Evolutionary conservation across 2,888 invertebrate genomes (phyloP).

Genomic region (Opisthograptis luteolata): DNA sequence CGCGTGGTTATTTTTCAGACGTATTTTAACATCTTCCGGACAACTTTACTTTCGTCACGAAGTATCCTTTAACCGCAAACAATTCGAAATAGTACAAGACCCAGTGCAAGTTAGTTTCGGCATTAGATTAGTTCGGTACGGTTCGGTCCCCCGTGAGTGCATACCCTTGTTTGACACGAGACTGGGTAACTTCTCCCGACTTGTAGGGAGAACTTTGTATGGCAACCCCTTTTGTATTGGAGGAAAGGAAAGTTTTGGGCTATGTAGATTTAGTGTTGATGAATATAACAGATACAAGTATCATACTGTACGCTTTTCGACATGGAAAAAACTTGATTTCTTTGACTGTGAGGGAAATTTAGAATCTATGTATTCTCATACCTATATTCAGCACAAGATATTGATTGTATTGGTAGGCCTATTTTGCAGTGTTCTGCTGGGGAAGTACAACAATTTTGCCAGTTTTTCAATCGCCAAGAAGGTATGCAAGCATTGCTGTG

Average conservation of each 20-base stretch:
- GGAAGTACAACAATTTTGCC: too few species aligned
- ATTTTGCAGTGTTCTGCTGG: too few species aligned
- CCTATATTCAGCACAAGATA: too few species aligned
- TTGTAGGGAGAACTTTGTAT: conserved; percentile 55
- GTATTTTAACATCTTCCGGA: conserved; percentile 9
- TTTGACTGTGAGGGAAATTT: too few species aligned
- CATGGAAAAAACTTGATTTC: too few species aligned
- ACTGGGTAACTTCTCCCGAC: conserved; percentile 71
- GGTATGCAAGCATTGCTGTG: too few species aligned
- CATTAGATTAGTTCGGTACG: conserved; percentile 70
- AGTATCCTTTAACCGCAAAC: conserved; percentile 49
- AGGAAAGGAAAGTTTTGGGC: conserved; percentile 33
- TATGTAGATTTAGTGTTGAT: conserved; percentile 35
- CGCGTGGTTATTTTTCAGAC: too few species aligned
- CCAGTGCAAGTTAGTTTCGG: conserved; percentile 31
- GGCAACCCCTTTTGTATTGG: conserved; percentile 49
- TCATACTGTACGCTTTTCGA: too few species aligned
- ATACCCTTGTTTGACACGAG: conserved; percentile 79
- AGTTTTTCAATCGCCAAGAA: too few species aligned
- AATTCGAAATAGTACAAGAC: conserved; percentile 42
- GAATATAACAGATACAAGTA: background rate
- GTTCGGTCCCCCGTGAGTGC: conserved; percentile 67
- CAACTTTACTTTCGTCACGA: conserved; percentile 25
- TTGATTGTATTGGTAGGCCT: too few species aligned
- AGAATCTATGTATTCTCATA: too few species aligned